Evolutionary conservation across 2,888 invertebrate genomes (phyloP), one percentile per base, ranked within the genome.

Genomic region (Pycnomerus fuliginosus): DNA sequence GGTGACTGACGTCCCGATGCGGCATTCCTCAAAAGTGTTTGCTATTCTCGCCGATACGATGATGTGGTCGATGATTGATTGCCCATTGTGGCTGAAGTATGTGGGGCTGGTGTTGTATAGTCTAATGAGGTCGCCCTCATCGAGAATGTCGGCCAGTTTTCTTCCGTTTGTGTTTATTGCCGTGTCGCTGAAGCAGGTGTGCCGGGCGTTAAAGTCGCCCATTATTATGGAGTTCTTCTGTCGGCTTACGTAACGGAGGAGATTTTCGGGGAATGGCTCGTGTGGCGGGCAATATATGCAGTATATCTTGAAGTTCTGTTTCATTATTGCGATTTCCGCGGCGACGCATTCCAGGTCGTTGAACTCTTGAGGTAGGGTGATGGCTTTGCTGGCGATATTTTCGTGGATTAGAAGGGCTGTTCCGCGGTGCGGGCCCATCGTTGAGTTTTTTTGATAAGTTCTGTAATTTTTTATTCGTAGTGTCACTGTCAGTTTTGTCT

Each of bases 1-100:
- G 8, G 27, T 27, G 4, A 27, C 11, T 4, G 27, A 7, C 4
- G 27, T 27, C 8, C 27, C 11, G 11, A 27, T 27, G 4, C 3
- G 4, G 27, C 27, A 27, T 4, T 27, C 11, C 4, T 5, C 27
- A 27, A 27, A 27, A 4, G 11, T 5, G 10, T 5, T 4, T 4
- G 27, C 10, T 4, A 5, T 4, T 4, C 11, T 7, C 4, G 4
- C 27, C 8, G 27, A 27, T 4, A 27, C 11, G 4, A 27, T 7
- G 10, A 27, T 27, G 11, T 27, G 27, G 27, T 27, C 27, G 27
- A 27, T 27, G 27, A 27, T 27, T 7, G 27, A 27, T 7, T 4
- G 4, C 7, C 27, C 27, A 27, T 27, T 4, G 11, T 27, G 4
- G 27, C 4, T 27, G 27, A 27, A 4, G 11, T 7, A 27, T 4